Evolutionary conservation across 2,797 vertebrate genomes (phyloP).

Genomic region (Taeniopygia guttata): DNA sequence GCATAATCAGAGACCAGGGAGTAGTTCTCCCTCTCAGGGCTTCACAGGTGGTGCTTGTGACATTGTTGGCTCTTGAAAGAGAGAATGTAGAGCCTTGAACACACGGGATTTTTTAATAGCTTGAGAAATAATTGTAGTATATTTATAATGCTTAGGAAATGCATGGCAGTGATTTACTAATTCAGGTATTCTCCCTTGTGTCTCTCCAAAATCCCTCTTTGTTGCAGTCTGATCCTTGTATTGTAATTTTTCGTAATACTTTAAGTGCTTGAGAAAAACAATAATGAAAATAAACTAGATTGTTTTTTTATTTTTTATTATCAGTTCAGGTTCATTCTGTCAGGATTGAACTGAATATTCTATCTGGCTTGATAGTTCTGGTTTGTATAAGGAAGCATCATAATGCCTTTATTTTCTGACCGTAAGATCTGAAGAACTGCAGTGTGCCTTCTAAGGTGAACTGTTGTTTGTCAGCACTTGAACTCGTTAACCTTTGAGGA

Average conservation of each 20-base stretch:
- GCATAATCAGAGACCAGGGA: slow-evolving; percentile 25
- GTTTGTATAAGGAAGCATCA: background rate
- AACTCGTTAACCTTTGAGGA: background rate
- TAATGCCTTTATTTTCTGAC: background rate
- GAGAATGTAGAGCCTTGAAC: background rate
- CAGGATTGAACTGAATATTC: background rate
- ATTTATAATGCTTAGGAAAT: background rate
- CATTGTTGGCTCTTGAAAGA: background rate
- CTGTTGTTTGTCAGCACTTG: background rate
- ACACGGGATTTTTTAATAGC: background rate
- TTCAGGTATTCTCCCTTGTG: background rate
- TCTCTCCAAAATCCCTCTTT: background rate
- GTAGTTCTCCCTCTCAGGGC: background rate
- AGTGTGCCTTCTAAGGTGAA: background rate
- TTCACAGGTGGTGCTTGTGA: background rate
- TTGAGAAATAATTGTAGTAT: background rate
- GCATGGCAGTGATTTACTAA: background rate
- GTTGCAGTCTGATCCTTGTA: background rate
- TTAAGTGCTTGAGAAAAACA: background rate
- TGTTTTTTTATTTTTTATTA: background rate
- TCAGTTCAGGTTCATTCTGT: background rate
- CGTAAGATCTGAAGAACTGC: background rate
- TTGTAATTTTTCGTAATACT: background rate
- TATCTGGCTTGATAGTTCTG: background rate
- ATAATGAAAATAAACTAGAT: background rate